Percentiles rank a stretch among this genome's conserved stretches.
Evolutionary conservation across 2,888 invertebrate genomes (phyloP).

Genomic region (Carcina quercana): DNA sequence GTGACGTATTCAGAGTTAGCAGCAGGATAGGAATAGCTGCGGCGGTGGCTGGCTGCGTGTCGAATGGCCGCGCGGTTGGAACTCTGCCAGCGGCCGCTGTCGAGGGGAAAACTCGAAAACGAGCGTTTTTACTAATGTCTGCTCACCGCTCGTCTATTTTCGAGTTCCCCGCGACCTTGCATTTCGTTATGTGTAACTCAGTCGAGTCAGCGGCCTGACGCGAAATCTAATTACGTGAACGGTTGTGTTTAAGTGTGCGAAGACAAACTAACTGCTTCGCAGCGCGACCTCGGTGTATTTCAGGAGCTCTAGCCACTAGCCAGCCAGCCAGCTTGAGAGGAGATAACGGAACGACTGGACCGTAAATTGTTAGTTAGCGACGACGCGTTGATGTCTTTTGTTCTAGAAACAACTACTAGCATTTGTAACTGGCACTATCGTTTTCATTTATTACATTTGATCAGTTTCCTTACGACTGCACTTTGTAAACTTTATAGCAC

Average conservation of each 20-base stretch:
- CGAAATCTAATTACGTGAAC: conserved; percentile 48
- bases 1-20: conserved; percentile 59
- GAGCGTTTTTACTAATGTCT: conserved; percentile 63
- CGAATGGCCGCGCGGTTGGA: conserved; percentile 59
- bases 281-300: conserved; percentile 16
- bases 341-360: too few relatives aligned
- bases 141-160: conserved; percentile 61
- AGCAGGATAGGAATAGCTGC: conserved; percentile 59
- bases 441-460: too few relatives aligned
- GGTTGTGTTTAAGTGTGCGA: conserved; percentile 18
- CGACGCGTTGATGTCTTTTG: too few relatives aligned
- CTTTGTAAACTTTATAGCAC: too few relatives aligned
- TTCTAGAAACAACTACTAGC: too few relatives aligned
- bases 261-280: conserved; percentile 20
- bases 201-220: conserved; percentile 53
- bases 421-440: too few relatives aligned
- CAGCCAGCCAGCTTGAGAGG: too few relatives aligned
- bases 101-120: conserved; percentile 57
- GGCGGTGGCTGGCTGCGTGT: conserved; percentile 52
- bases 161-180: conserved; percentile 61
- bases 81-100: conserved; percentile 44
- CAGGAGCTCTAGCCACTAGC: conserved; percentile 5
- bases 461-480: too few relatives aligned
- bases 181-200: conserved; percentile 38
- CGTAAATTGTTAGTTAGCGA: too few relatives aligned